Conservation (phyloP, 2,888 invertebrate genomes). For the Athalia cordata region DNA sequence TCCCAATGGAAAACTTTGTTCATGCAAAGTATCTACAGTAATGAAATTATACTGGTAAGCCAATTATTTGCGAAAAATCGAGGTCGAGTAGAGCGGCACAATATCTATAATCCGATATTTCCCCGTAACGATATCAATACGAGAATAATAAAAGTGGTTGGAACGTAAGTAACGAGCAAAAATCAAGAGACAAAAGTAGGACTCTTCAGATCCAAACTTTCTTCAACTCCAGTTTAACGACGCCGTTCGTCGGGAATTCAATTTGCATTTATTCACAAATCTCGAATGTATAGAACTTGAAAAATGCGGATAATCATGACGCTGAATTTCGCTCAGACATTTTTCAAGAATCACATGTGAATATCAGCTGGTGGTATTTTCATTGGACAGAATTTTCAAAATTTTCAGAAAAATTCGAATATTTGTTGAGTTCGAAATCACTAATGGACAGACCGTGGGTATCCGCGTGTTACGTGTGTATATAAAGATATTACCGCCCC, state of each 20-base stretch:
- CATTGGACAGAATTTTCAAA: background rate
- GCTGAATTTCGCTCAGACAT: background rate
- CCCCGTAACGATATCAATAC: background rate
- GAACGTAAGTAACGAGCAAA: conserved; percentile 10
- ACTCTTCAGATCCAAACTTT: background rate
- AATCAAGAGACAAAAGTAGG: conserved; percentile 18
- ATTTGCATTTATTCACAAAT: conserved; percentile 21
- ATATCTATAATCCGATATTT: conserved; percentile 21
- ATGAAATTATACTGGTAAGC: conserved; percentile 4
- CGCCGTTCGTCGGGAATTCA: conserved; percentile 27
- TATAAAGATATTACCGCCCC: background rate
- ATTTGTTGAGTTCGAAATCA: background rate
- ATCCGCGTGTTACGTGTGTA: background rate
- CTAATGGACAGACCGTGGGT: background rate
- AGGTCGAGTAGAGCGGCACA: conserved; percentile 3
- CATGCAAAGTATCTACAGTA: conserved; percentile 2
- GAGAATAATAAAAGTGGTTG: conserved; percentile 7
- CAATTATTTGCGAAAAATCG: conserved; percentile 11
- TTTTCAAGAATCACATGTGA: conserved; percentile 2
- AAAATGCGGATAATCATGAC: conserved; percentile 23
- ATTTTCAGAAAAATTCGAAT: background rate
- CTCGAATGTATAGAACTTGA: background rate
- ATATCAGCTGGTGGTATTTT: background rate
- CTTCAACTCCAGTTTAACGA: conserved; percentile 12
- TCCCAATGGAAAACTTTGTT: background rate